Base-by-base conservation (phyloP, 2,113 vertebrate genomes). In the Synchiropus splendidus region DNA sequence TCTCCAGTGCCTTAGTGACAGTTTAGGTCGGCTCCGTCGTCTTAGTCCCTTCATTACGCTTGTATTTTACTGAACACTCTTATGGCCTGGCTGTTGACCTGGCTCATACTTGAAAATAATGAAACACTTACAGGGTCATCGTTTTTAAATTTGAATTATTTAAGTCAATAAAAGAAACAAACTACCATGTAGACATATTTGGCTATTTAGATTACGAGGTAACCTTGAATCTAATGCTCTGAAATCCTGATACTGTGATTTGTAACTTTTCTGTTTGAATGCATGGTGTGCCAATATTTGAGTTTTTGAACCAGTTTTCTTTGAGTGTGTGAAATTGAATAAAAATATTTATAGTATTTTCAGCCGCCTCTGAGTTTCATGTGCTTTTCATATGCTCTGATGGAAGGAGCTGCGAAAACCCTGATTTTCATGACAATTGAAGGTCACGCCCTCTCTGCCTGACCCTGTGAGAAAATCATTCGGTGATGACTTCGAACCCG, bases 401-500 rank as follows among this genome's bases (percentile, higher is more conserved):
- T 27, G 21, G 21, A 27, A 27, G 4, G 8, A 27, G 21, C 21
- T 27, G 4, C 4, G 4, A 4, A 27, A 27, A 27, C 21, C 4
- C 21, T 27, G 21, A 27, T 27, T 27, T 44, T 60, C 54, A 54
- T 66, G 63, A 74, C 67, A 72, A 72, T 63, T 27, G 21, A 27
- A 15, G 52, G 54, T 82, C 66, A 69, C 18, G 58, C 50, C 5
- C 75, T 68, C 60, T 69, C 69, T 70, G 65, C 64, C 35, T 44
- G 21, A 16, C 61, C 63, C 60, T 48, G 48, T 41, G 48, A 53
- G 52, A 68, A 48, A 47, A 60, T 73, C 39, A 27, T 54, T 42
- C 16, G 42, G 39, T 70, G 51, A 75, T 72, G 36, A 37, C 46
- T 53, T 39, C 60, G 61, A 64, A 73, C 68, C 54, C 2, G 11